Conservation (phyloP, 2,113 vertebrate species). For the Choloepus hoffmanni region DNA sequence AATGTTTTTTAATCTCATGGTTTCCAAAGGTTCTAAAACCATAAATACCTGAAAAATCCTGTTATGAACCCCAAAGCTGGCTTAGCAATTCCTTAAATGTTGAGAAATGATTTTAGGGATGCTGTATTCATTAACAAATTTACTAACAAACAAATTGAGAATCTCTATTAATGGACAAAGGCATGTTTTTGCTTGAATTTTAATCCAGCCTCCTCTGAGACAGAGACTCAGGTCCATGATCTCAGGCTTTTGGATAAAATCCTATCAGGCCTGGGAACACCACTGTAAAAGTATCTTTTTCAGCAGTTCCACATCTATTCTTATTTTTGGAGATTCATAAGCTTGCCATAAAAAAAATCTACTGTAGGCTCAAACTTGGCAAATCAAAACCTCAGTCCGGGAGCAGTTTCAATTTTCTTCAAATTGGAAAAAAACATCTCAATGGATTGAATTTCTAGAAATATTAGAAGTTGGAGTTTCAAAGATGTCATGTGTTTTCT, state of each 20-base stretch:
- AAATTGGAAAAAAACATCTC: constrained; percentile 58
- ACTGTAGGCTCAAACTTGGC: constrained; percentile 72
- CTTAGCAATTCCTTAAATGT: not conserved
- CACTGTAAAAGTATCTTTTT: not conserved
- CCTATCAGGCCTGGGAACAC: not conserved
- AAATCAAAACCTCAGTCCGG: constrained; percentile 23
- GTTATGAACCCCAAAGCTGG: not conserved
- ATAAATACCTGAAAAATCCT: not conserved
- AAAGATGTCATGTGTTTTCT: constrained; percentile 71
- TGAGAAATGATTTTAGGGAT: not conserved
- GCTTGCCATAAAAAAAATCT: constrained; percentile 76
- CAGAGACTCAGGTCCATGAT: constrained; percentile 49
- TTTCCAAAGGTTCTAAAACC: not conserved
- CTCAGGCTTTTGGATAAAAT: constrained; percentile 50
- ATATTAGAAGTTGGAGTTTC: constrained; percentile 67
- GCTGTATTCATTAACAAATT: constrained; percentile 51
- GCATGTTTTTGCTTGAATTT: constrained; percentile 57
- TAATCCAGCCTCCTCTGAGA: constrained; percentile 69
- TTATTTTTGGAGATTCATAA: constrained; percentile 73
- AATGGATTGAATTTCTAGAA: constrained; percentile 73
- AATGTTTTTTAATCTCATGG: not conserved
- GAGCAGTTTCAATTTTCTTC: constrained; percentile 68
- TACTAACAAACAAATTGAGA: constrained; percentile 33
- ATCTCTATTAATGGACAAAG: constrained; percentile 64
- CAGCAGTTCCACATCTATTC: constrained; percentile 58